phyloP scores from a whole-genome alignment of 2,888 invertebrate species.

The Plagiodera versicolora region DNA sequence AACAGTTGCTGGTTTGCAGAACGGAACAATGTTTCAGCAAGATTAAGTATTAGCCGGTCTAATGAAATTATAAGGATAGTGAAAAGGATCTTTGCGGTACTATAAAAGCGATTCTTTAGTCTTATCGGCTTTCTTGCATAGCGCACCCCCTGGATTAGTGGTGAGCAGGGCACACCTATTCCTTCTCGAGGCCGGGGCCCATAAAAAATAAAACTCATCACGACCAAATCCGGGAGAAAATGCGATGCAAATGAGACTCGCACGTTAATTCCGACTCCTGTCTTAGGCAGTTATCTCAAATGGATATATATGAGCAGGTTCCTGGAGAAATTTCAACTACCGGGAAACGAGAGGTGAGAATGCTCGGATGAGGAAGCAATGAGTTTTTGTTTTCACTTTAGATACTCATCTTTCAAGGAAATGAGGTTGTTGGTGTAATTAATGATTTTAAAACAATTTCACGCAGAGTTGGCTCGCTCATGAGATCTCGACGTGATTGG shows the following conservation, averaged over 20 bases:
- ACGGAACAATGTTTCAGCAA: conserved; percentile 31
- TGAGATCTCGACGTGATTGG: not conserved
- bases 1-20: conserved; percentile 33
- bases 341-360: conserved; percentile 23
- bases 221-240: conserved; percentile 43
- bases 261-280: conserved; percentile 41
- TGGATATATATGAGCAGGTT: conserved; percentile 29
- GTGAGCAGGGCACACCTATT: conserved; percentile 27
- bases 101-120: conserved; percentile 35
- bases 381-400: conserved; percentile 18
- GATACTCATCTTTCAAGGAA: conserved; percentile 10
- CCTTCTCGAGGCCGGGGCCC: conserved; percentile 20
- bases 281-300: conserved; percentile 34
- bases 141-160: conserved; percentile 33
- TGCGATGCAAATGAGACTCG: conserved; percentile 47
- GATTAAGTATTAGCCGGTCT: conserved; percentile 42
- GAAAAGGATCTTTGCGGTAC: conserved; percentile 32
- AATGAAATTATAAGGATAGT: conserved; percentile 42
- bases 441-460: not conserved
- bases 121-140: conserved; percentile 28
- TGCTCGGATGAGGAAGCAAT: conserved; percentile 15
- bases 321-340: conserved; percentile 20
- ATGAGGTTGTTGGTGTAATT: conserved; percentile 11
- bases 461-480: not conserved
- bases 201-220: conserved; percentile 48